phyloP scores from a whole-genome alignment of 2,113 vertebrate species.

The Junco hyemalis region DNA sequence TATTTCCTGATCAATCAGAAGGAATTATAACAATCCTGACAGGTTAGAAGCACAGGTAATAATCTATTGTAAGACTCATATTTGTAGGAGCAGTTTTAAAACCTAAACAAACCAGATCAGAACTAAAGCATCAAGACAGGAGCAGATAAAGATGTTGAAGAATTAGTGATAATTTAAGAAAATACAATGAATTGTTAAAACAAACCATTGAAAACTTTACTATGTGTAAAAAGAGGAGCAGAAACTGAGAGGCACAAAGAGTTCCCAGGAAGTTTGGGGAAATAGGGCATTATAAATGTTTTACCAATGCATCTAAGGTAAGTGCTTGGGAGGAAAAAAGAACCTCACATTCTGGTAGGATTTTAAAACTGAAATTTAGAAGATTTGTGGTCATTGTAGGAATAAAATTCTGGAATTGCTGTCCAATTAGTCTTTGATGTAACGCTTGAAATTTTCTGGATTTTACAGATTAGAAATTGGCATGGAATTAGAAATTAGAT shows the following conservation, averaged over 20 bases:
- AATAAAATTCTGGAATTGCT: not conserved
- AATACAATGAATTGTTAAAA: not conserved
- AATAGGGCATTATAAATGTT: not conserved
- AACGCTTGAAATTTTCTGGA: not conserved
- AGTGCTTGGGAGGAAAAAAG: not conserved
- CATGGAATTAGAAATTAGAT: not conserved
- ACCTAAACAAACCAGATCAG: not conserved
- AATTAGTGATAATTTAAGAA: not conserved
- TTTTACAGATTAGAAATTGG: not conserved
- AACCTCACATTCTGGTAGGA: not conserved
- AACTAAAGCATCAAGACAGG: not conserved
- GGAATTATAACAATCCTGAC: not conserved
- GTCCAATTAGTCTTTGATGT: not conserved
- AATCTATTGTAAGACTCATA: not conserved
- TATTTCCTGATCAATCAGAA: not conserved
- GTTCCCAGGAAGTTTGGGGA: not conserved
- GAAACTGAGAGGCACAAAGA: not conserved
- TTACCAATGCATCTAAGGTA: not conserved
- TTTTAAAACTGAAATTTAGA: not conserved
- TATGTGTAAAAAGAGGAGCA: not conserved
- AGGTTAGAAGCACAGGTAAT: not conserved
- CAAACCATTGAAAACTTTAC: not conserved
- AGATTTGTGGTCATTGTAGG: not conserved
- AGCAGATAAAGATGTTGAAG: not conserved
- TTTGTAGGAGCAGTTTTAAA: not conserved